These are phyloP conservation scores for Epinephelus moara DNA, from an alignment of 2,113 vertebrate genomes.

Conservation along the genomic window DNA sequence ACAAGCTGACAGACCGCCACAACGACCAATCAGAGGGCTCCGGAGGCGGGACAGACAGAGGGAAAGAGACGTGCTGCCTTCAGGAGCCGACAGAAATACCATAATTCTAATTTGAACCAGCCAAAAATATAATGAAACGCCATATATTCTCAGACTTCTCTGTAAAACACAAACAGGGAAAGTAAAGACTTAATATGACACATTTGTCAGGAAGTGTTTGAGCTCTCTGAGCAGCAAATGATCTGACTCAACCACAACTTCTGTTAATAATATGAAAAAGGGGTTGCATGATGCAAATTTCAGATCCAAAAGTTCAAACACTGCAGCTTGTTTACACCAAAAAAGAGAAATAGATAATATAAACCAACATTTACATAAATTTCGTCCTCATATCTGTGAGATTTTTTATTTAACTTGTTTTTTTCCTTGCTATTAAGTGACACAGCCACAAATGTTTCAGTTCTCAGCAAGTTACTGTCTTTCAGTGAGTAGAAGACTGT, in stretches of 20 bases:
- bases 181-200: neutral
- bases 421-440: neutral
- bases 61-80: slow-evolving; percentile 55
- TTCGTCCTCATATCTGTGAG: neutral
- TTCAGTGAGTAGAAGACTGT: slow-evolving; percentile 11
- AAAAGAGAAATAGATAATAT: neutral
- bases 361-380: neutral
- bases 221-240: neutral
- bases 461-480: neutral
- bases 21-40: slow-evolving; percentile 69
- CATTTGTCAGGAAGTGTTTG: neutral
- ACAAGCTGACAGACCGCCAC: slow-evolving; percentile 53
- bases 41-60: slow-evolving; percentile 36
- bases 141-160: neutral
- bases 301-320: neutral
- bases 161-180: neutral
- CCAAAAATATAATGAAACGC: rapidly evolving
- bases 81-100: slow-evolving; percentile 44
- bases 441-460: neutral
- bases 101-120: neutral
- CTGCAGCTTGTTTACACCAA: neutral
- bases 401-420: neutral
- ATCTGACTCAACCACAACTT: neutral
- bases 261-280: neutral
- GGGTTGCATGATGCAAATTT: neutral